A percentile compares a stretch with the other conserved stretches of the same genome.
phyloP scores from a whole-genome alignment of 2,113 vertebrate species.

The Meleagris gallopavo region DNA sequence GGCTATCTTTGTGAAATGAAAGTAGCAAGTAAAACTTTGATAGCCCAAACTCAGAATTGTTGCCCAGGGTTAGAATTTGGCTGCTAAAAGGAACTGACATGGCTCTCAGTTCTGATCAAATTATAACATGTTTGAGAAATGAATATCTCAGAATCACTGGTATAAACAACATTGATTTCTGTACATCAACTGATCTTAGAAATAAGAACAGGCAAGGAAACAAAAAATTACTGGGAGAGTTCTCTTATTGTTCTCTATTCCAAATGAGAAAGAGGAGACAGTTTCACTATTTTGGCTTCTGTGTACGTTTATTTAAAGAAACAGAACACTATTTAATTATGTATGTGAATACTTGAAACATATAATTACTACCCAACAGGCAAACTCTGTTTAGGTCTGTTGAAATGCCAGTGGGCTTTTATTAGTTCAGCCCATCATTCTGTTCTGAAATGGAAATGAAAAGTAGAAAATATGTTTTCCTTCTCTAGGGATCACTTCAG shows the following conservation, averaged over 20 bases:
- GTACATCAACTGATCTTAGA: neutral
- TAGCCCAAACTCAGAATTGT: neutral
- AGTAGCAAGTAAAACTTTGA: neutral
- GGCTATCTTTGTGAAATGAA: neutral
- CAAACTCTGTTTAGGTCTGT: conserved; percentile 39
- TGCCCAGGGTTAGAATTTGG: neutral
- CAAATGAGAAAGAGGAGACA: neutral
- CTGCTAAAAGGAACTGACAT: neutral
- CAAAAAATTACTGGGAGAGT: neutral
- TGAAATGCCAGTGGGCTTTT: conserved; percentile 58
- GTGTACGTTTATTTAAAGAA: conserved; percentile 39
- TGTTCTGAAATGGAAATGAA: conserved; percentile 61
- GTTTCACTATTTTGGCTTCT: neutral
- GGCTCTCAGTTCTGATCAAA: neutral
- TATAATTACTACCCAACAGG: conserved; percentile 46
- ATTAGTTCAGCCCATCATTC: conserved; percentile 51
- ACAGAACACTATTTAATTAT: conserved; percentile 27
- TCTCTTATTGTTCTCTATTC: neutral
- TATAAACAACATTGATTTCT: neutral
- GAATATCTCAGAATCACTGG: neutral
- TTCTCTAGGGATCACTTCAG: conserved; percentile 60
- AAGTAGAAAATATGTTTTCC: conserved; percentile 67
- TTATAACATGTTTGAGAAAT: neutral
- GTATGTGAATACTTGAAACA: conserved; percentile 47
- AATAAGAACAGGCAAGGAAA: neutral